Percentiles rank a stretch among this genome's conserved stretches.
Evolutionary conservation across 2,113 vertebrate species (phyloP).

Genomic region (Rallus limicola): DNA sequence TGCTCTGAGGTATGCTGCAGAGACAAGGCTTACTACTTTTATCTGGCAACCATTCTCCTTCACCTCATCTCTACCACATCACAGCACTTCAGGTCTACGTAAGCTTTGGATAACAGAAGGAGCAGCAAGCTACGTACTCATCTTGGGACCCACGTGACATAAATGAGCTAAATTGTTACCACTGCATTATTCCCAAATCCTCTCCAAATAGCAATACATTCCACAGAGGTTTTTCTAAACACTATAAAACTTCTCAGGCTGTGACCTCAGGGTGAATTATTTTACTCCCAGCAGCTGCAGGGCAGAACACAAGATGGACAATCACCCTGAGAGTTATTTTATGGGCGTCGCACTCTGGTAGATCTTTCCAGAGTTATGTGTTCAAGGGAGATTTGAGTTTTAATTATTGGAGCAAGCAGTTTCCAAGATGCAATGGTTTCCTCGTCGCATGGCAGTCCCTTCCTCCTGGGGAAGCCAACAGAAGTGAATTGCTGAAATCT

Average conservation of each 20-base stretch:
- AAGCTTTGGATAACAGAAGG: neutral
- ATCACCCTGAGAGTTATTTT: neutral
- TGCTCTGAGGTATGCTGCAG: neutral
- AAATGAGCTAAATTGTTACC: neutral
- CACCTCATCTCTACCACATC: neutral
- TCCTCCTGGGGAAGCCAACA: neutral
- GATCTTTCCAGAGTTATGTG: neutral
- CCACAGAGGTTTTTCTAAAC: neutral
- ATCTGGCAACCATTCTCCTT: neutral
- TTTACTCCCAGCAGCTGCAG: neutral
- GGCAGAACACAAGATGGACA: neutral
- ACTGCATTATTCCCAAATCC: neutral
- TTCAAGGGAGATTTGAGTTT: neutral
- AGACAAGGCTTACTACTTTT: neutral
- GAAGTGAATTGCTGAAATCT: neutral
- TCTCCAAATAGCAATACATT: neutral
- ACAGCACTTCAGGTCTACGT: neutral
- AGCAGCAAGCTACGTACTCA: neutral
- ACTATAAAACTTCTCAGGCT: neutral
- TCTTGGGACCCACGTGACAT: accelerated
- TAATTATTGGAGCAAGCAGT: neutral
- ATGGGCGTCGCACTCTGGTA: accelerated
- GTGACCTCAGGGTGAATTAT: neutral
- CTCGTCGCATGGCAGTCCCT: accelerated
- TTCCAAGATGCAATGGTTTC: neutral